phyloP scores from a whole-genome alignment of 2,113 vertebrate species.

The Clupea harengus region DNA sequence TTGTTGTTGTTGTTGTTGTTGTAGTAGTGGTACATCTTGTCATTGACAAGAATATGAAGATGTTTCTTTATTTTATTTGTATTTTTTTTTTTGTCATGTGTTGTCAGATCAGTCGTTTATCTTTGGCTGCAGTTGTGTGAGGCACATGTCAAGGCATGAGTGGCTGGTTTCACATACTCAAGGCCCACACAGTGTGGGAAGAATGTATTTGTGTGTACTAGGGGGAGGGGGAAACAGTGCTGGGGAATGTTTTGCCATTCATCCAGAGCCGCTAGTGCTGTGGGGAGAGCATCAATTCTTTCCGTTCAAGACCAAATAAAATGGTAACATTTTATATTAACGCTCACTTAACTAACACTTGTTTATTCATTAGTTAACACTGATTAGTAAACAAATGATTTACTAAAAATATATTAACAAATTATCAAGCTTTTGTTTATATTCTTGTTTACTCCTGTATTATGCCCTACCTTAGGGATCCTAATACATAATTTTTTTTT shows the following conservation, averaged over 20 bases:
- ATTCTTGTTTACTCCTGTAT: background rate
- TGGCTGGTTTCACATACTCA: slow-evolving; percentile 1
- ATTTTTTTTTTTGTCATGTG: too few species aligned
- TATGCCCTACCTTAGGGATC: background rate
- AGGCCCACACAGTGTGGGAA: background rate
- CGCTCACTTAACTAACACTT: background rate
- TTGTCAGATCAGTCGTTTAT: background rate
- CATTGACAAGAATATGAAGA: background rate
- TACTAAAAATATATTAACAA: background rate
- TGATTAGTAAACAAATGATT: background rate
- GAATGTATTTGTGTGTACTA: slow-evolving; percentile 13
- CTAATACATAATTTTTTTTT: background rate
- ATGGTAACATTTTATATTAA: background rate
- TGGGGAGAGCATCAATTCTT: background rate
- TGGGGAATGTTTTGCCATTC: background rate
- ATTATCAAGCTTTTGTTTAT: background rate
- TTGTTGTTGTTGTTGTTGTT: background rate
- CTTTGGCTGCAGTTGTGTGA: background rate
- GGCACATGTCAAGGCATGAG: slow-evolving; percentile 15
- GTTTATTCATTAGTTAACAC: background rate
- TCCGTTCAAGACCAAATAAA: background rate
- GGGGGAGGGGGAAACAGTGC: background rate
- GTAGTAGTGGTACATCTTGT: background rate
- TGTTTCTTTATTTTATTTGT: background rate
- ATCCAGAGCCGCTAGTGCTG: background rate